These are phyloP conservation scores for Trichonephila inaurata DNA, from an alignment of 1,140 invertebrate species.

Conservation along the genomic window DNA sequence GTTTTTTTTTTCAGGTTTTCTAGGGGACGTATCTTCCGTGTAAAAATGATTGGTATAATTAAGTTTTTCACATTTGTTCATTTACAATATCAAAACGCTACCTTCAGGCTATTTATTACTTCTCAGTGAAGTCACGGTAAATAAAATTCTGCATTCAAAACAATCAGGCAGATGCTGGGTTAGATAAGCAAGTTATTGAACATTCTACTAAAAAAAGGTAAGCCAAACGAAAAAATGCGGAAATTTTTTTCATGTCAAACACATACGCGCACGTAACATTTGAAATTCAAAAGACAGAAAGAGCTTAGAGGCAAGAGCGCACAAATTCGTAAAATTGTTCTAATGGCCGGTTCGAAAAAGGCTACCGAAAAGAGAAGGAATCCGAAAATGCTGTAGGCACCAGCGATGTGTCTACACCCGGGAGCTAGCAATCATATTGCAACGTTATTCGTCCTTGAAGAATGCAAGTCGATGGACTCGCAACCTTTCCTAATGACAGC, in stretches of 20 bases:
- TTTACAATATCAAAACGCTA: no score
- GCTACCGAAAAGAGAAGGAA: neutral
- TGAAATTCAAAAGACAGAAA: neutral
- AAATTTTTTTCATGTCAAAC: neutral
- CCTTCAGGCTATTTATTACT: no score
- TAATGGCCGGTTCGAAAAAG: neutral
- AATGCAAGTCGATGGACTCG: slow-evolving; percentile 27
- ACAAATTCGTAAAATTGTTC: neutral
- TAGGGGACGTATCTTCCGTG: no score
- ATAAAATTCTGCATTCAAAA: no score
- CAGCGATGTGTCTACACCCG: neutral
- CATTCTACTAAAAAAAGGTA: no score
- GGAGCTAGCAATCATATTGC: slow-evolving; percentile 39
- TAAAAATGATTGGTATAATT: no score
- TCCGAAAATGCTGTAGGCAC: neutral
- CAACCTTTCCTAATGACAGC: slow-evolving; percentile 40
- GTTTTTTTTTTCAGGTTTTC: no score
- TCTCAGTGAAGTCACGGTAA: no score
- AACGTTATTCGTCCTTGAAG: slow-evolving; percentile 61
- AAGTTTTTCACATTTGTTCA: no score
- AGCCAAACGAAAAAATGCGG: neutral
- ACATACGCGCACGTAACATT: neutral
- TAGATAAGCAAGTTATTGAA: no score
- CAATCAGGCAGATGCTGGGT: no score
- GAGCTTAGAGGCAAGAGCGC: neutral